Percentiles rank a stretch among this genome's conserved stretches.
Evolutionary conservation across 92 coral and sea anemone genomes (phyloP).

Genomic region (Siderastrea siderea): DNA sequence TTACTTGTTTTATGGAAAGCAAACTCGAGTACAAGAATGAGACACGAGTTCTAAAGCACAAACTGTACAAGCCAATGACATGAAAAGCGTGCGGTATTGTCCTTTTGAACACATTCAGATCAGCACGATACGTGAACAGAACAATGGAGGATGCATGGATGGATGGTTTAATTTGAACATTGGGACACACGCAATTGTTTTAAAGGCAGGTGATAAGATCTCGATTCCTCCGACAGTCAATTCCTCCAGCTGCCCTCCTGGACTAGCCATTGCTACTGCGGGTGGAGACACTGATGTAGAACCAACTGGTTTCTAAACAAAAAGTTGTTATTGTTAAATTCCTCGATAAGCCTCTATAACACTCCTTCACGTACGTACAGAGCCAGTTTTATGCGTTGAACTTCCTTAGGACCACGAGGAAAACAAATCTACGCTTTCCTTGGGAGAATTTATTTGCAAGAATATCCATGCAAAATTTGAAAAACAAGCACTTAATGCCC

Average conservation of each 20-base stretch:
- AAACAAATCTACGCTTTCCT: too few species aligned
- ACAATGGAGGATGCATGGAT: not conserved
- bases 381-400: too few species aligned
- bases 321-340: too few species aligned
- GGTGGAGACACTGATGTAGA: too few species aligned
- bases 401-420: too few species aligned
- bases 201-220: not conserved
- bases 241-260: conserved; percentile 8
- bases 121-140: not conserved
- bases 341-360: too few species aligned
- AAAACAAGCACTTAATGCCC: too few species aligned
- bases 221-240: not conserved
- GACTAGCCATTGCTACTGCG: too few species aligned
- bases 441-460: too few species aligned
- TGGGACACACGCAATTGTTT: not conserved
- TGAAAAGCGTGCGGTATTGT: conserved; percentile 5
- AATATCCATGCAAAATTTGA: too few species aligned
- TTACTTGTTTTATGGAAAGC: not conserved
- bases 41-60: not conserved
- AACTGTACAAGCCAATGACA: not conserved
- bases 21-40: not conserved
- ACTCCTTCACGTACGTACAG: too few species aligned
- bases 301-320: too few species aligned
- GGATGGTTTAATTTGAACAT: not conserved
- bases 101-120: not conserved